Evolutionary conservation across 2,888 invertebrate species (phyloP).

Genomic region (Theretra japonica): DNA sequence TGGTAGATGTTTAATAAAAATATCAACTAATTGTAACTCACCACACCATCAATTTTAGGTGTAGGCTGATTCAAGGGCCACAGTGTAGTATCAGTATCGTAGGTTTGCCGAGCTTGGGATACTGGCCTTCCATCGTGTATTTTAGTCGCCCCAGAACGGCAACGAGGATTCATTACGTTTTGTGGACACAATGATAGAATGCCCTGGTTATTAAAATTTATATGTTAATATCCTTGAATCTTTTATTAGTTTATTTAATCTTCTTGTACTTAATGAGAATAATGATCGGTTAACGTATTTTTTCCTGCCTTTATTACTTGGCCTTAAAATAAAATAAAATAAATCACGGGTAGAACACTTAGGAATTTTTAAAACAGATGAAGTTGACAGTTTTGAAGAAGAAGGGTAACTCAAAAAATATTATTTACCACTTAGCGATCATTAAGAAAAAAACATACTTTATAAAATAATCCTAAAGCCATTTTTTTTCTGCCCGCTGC

Average conservation of each 20-base stretch:
- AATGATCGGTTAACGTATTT: too few species aligned
- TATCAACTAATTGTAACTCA: conserved; percentile 32
- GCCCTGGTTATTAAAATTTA: conserved; percentile 43
- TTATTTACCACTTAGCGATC: too few species aligned
- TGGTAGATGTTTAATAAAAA: conserved; percentile 37
- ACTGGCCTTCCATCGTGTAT: conserved; percentile 43
- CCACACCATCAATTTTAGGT: conserved; percentile 86
- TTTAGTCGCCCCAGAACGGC: conserved; percentile 47
- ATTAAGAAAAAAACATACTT: conserved; percentile 67
- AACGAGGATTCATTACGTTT: conserved; percentile 41
- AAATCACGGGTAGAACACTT: too few species aligned
- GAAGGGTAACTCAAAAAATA: too few species aligned
- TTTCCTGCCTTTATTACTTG: too few species aligned
- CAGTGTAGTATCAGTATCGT: conserved; percentile 84
- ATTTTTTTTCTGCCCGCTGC: conserved; percentile 85
- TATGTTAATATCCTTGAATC: too few species aligned
- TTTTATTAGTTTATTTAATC: too few species aligned
- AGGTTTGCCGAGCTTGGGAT: conserved; percentile 86
- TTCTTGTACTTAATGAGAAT: too few species aligned
- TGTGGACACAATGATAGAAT: conserved; percentile 52
- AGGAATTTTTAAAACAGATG: too few species aligned
- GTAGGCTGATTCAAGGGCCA: conserved; percentile 89
- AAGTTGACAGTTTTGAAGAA: too few species aligned
- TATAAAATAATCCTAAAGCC: conserved; percentile 84
- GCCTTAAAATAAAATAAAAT: too few species aligned